Evolutionary conservation across 2,113 vertebrate genomes (phyloP).

Genomic region (Eclectus roratus): DNA sequence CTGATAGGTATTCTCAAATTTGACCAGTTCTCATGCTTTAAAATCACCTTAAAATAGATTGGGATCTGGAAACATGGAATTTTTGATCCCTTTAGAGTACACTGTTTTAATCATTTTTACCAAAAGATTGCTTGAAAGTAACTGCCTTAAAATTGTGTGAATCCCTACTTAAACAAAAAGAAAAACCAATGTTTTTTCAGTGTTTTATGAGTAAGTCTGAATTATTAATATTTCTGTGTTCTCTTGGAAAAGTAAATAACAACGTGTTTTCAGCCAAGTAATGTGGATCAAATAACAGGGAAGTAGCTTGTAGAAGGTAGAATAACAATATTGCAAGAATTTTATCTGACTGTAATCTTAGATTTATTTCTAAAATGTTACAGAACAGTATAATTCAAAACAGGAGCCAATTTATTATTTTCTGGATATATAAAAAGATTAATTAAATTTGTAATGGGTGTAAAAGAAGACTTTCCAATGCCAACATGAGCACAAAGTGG

Average conservation of each 20-base stretch:
- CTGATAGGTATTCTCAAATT: background rate
- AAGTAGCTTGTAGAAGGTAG: background rate
- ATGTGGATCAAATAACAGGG: background rate
- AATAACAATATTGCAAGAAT: background rate
- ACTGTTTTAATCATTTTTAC: fast-evolving
- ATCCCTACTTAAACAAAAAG: background rate
- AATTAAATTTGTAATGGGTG: background rate
- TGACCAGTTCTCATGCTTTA: background rate
- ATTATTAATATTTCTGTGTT: background rate
- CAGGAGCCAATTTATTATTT: background rate
- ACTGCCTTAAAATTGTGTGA: background rate
- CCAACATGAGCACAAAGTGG: background rate
- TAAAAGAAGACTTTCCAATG: background rate
- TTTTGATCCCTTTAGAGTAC: background rate
- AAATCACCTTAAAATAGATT: background rate
- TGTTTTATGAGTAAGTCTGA: background rate
- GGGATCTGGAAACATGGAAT: background rate
- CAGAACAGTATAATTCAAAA: background rate
- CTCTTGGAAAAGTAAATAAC: background rate
- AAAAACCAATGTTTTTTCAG: fast-evolving
- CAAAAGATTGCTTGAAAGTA: background rate
- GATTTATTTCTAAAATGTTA: background rate
- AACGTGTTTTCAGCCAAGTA: background rate
- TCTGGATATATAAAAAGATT: background rate
- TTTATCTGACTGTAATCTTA: background rate